A percentile compares a stretch with the other conserved stretches of the same genome.
These are phyloP conservation scores for Dicyrtoma fusca DNA, from an alignment of 2,888 invertebrate genomes.

Conservation along the genomic window DNA sequence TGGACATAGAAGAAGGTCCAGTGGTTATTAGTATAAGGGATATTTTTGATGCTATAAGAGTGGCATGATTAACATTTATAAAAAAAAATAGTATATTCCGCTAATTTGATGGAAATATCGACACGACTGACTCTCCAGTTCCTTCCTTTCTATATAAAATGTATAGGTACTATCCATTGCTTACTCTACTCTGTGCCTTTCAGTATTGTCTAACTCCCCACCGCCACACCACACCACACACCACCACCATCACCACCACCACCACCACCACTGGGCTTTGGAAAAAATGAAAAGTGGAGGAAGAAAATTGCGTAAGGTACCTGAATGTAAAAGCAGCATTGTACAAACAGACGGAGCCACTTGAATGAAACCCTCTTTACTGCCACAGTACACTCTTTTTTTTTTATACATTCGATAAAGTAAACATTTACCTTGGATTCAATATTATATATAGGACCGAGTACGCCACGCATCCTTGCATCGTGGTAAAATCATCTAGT, in stretches of 20 bases:
- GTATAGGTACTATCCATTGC: too few species aligned
- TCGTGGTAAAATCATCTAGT: slow-evolving; percentile 38
- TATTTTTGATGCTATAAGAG: too few species aligned
- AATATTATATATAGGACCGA: slow-evolving; percentile 21
- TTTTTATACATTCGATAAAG: slow-evolving; percentile 23
- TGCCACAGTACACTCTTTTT: slow-evolving; percentile 30
- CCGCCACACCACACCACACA: not conserved
- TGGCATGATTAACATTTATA: slow-evolving; percentile 4
- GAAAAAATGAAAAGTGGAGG: not conserved
- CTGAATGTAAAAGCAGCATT: slow-evolving; percentile 23
- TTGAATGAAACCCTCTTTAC: slow-evolving; percentile 35
- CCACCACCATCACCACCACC: not conserved
- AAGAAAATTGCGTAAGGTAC: slow-evolving; percentile 27
- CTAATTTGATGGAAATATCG: slow-evolving; percentile 23
- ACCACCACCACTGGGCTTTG: too few species aligned
- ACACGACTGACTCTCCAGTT: not conserved
- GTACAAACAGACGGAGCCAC: slow-evolving; percentile 28
- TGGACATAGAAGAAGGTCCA: too few species aligned
- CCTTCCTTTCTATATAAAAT: slow-evolving; percentile 3
- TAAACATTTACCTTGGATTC: slow-evolving; percentile 35
- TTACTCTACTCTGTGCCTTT: not conserved
- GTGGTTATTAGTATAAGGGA: too few species aligned
- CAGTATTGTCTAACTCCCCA: not conserved
- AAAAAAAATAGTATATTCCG: slow-evolving; percentile 18
- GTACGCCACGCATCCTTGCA: not conserved